A percentile compares a stretch with the other conserved stretches of the same genome.
Evolutionary conservation across 2,888 invertebrate genomes (phyloP).

Genomic region (Spisula subtruncata): DNA sequence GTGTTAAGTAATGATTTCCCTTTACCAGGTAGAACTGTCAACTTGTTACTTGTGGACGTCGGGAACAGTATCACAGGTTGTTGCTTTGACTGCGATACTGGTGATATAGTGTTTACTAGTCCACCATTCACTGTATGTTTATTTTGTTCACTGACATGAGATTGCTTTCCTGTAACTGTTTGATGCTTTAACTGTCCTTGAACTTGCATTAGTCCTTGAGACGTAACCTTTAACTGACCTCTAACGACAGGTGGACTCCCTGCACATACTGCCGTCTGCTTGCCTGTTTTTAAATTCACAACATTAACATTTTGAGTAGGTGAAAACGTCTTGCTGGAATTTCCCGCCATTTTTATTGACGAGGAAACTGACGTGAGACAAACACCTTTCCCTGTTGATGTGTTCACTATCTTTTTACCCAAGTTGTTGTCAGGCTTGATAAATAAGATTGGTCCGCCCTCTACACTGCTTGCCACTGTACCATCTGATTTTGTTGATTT

Average conservation of each 20-base stretch:
- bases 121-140: slow-evolving; percentile 29
- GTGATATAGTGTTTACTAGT: background rate
- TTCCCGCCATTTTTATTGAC: slow-evolving; percentile 6
- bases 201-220: slow-evolving; percentile 74
- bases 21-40: slow-evolving; percentile 52
- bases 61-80: slow-evolving; percentile 68
- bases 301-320: slow-evolving; percentile 44
- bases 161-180: background rate
- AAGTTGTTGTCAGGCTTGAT: slow-evolving; percentile 60
- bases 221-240: slow-evolving; percentile 77
- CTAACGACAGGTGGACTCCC: slow-evolving; percentile 54
- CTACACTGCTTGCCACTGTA: background rate
- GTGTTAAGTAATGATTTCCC: slow-evolving; percentile 61
- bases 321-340: slow-evolving; percentile 28
- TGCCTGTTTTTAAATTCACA: slow-evolving; percentile 49
- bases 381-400: slow-evolving; percentile 25
- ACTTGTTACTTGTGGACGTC: slow-evolving; percentile 60
- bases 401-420: slow-evolving; percentile 19
- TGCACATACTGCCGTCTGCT: slow-evolving; percentile 38
- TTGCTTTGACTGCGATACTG: slow-evolving; percentile 11
- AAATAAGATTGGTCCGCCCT: slow-evolving; percentile 66
- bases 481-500: slow-evolving; percentile 5
- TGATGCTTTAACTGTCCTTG: slow-evolving; percentile 52
- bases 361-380: background rate
- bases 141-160: slow-evolving; percentile 40